Conservation (phyloP, 2,888 invertebrate species). For the Tetranychus piercei region DNA sequence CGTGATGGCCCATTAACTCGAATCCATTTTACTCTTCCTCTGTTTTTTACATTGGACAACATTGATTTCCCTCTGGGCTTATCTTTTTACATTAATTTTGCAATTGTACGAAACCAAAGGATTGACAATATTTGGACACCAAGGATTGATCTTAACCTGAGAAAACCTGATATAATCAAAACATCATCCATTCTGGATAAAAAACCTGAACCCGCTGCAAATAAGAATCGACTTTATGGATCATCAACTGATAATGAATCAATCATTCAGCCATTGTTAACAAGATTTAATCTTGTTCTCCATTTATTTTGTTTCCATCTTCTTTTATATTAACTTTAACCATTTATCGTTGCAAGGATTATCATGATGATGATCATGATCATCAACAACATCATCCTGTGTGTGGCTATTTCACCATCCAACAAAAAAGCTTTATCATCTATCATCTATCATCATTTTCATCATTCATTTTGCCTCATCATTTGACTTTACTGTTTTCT, state of each 20-base stretch:
- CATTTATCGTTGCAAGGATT: background rate
- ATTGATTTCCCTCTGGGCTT: background rate
- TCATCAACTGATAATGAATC: background rate
- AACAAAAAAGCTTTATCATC: background rate
- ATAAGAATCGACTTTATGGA: background rate
- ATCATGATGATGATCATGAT: background rate
- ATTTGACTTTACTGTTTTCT: background rate
- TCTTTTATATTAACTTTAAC: background rate
- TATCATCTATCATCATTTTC: background rate
- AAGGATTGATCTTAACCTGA: background rate
- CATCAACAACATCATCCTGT: background rate
- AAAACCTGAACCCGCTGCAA: background rate
- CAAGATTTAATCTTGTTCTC: background rate
- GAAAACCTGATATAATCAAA: background rate
- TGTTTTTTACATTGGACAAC: background rate
- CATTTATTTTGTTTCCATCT: background rate
- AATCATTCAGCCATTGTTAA: background rate
- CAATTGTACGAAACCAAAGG: background rate
- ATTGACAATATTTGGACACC: constrained; percentile 2
- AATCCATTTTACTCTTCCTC: constrained; percentile 1
- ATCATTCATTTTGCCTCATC: background rate
- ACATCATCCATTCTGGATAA: background rate
- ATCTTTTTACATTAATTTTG: constrained; percentile 2
- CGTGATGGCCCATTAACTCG: background rate
- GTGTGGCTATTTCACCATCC: background rate